phyloP scores from a whole-genome alignment of 53 echinoderm and acorn worm genomes.

The Apostichopus leukothele region DNA sequence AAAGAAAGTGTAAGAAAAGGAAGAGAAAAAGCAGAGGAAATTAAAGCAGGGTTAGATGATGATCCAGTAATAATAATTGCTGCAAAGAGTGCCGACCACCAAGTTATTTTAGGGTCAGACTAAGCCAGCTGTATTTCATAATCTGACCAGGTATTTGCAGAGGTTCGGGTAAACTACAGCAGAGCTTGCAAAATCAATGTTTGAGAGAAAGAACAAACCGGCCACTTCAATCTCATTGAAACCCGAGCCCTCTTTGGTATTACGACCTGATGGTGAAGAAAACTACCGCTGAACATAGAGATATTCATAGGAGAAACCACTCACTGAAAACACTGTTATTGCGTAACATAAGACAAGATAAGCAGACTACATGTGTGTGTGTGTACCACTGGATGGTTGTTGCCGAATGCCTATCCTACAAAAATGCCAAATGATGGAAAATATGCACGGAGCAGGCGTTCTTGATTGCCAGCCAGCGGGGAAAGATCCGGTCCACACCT shows the following conservation, averaged over 20 bases:
- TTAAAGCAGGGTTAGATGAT: not conserved
- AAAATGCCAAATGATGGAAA: too few relatives aligned
- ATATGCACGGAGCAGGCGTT: too few relatives aligned
- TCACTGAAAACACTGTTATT: too few relatives aligned
- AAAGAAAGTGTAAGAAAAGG: not conserved
- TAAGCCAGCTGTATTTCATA: not conserved
- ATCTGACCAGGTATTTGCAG: not conserved
- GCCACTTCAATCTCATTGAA: not conserved
- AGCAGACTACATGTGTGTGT: too few relatives aligned
- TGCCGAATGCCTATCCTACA: too few relatives aligned
- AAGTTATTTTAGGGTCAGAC: not conserved
- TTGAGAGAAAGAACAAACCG: constrained; percentile 23
- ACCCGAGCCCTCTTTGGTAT: constrained; percentile 4
- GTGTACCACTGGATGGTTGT: too few relatives aligned
- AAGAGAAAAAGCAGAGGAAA: not conserved
- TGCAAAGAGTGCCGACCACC: not conserved
- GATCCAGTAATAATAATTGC: not conserved
- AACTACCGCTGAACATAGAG: not conserved
- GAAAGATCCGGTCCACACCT: too few relatives aligned
- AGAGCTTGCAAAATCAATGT: constrained; percentile 9
- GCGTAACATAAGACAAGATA: too few relatives aligned
- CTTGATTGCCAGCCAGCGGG: too few relatives aligned
- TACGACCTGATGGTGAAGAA: constrained; percentile 21
- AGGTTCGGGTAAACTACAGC: not conserved
- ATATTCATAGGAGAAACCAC: too few relatives aligned